Conservation (phyloP, 2,113 vertebrate species). For the Lagopus muta region DNA sequence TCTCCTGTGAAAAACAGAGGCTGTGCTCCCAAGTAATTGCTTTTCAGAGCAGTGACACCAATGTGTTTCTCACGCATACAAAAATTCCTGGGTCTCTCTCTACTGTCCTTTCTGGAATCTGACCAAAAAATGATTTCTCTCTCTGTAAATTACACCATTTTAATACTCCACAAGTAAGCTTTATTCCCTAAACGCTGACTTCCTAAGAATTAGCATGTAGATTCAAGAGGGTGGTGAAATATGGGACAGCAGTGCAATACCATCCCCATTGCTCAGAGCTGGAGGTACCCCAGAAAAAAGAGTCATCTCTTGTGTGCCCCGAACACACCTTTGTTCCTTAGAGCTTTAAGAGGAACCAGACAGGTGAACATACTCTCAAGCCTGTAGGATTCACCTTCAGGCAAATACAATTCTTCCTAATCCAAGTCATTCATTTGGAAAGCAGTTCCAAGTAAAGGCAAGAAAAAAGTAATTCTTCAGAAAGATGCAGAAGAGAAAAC, state of each 20-base stretch:
- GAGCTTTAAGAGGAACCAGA: neutral
- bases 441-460: neutral
- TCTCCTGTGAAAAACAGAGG: neutral
- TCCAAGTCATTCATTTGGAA: neutral
- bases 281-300: neutral
- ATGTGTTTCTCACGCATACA: neutral
- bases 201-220: accelerated
- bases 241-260: accelerated
- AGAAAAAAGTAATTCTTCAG: neutral
- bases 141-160: neutral
- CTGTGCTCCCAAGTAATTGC: neutral
- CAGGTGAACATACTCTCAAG: neutral
- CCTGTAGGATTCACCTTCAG: neutral
- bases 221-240: neutral
- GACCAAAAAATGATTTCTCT: neutral
- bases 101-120: neutral
- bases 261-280: neutral
- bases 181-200: neutral
- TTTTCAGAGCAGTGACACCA: neutral
- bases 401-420: neutral
- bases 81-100: neutral
- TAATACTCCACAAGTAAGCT: neutral
- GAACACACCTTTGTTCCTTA: neutral
- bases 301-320: neutral
- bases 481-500: neutral